Evolutionary conservation across 2,113 vertebrate genomes (phyloP).

Genomic region (Semnornis frantzii): DNA sequence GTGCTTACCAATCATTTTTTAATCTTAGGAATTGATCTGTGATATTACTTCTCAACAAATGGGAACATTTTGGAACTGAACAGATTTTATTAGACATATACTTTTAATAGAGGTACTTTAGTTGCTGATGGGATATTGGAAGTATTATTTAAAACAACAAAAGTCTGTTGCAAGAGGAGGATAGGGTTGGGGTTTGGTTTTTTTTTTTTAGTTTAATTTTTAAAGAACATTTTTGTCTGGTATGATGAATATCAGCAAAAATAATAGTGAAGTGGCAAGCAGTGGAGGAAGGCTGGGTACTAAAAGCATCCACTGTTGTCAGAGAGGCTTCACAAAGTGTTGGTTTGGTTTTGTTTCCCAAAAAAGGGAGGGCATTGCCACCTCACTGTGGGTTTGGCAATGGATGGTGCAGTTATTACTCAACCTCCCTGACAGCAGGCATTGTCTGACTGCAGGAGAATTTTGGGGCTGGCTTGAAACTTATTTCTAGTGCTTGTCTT

Average conservation of each 20-base stretch:
- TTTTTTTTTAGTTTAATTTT: not conserved
- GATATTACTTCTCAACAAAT: not conserved
- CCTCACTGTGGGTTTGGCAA: not conserved
- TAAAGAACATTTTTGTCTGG: not conserved
- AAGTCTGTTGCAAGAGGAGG: not conserved
- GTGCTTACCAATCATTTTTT: not conserved
- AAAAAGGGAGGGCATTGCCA: not conserved
- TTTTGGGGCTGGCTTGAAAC: constrained; percentile 15
- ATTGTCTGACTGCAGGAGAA: not conserved
- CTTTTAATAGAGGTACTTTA: not conserved
- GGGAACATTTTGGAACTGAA: not conserved
- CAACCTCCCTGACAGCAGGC: not conserved
- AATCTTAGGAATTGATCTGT: not conserved
- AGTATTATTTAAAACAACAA: not conserved
- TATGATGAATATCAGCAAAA: not conserved
- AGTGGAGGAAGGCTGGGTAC: not conserved
- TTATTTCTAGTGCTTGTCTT: constrained; percentile 18
- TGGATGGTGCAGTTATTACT: not conserved
- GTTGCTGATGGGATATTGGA: not conserved
- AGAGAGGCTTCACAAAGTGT: not conserved
- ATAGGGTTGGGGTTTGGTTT: too few species aligned
- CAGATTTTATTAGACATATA: not conserved
- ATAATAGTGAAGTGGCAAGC: not conserved
- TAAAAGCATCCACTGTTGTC: not conserved
- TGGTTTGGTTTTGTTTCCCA: not conserved